These are phyloP conservation scores for Prinia subflava DNA, from an alignment of 2,113 vertebrate genomes.

Conservation along the genomic window DNA sequence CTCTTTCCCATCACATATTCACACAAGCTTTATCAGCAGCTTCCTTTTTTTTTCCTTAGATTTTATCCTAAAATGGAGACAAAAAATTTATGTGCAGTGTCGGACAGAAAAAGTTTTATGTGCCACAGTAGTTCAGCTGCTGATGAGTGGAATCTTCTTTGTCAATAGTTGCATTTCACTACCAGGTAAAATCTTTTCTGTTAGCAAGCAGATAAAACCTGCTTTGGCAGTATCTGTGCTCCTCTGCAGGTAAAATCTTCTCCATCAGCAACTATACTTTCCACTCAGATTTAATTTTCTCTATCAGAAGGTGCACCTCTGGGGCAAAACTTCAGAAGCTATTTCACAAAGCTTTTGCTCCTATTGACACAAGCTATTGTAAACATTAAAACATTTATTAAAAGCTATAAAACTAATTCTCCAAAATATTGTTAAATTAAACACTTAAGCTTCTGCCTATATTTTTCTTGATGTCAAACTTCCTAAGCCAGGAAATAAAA, in stretches of 20 bases:
- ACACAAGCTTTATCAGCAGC: not conserved
- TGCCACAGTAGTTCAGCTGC: not conserved
- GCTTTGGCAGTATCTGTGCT: not conserved
- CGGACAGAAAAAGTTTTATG: constrained; percentile 10
- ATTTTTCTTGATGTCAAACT: not conserved
- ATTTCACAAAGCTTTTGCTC: not conserved
- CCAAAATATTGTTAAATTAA: not conserved
- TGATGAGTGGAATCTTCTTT: constrained; percentile 19
- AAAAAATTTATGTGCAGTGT: not conserved
- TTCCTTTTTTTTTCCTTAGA: not conserved
- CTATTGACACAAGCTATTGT: not conserved
- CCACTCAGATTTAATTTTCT: not conserved
- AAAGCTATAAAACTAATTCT: not conserved
- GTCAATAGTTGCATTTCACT: constrained; percentile 32
- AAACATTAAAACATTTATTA: not conserved
- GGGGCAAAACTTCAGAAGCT: constrained; percentile 16
- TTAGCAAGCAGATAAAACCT: constrained; percentile 36
- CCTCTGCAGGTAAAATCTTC: constrained; percentile 24
- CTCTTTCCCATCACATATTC: not conserved
- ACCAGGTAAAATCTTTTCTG: constrained; percentile 3
- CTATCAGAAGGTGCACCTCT: not conserved
- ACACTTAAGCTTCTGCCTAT: not conserved
- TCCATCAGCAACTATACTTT: constrained; percentile 24
- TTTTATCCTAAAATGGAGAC: not conserved
- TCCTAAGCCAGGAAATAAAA: not conserved